Evolutionary conservation across 2,888 invertebrate genomes (phyloP), one percentile per base, ranked within the genome.

Genomic region (Drosophila robusta): DNA sequence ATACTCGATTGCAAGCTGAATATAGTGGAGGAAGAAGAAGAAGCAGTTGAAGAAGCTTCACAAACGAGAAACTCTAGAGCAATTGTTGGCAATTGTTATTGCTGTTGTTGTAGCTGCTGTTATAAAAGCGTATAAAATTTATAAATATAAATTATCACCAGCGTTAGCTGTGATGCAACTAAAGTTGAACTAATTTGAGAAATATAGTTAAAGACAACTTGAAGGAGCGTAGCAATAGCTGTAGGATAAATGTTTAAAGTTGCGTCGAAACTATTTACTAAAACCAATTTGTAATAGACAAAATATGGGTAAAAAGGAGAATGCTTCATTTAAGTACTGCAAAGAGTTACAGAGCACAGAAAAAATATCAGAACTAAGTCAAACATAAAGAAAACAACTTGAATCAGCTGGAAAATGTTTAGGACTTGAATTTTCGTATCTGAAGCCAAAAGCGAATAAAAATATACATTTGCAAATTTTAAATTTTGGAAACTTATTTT

Each of bases 71-170:
- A 26, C 26, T 55, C 22, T 3, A 47, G 1, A 44, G 11, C 41
- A 72, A 47, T 64, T 42, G 24, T 41, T 52, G 9, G 22, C 5
- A 34, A 34, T 45, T 55, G 34, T 18, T 34, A 12, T 18, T 52
- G 12, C 3, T 47, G 11, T 39, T 38, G 14, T 5, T 18, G 34
- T 12, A 3, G 1, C 41, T 12, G 22, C 26, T 51, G 29, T 34
- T 51, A 32, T 34, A 8, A 26, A 16, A 11, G 6, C 32, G 36
- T 26, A 46, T 16, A 22, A 65, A 24, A 49, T 56, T 26, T 49
- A 49, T 34, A 65, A 52, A 34, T 45, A 38, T 63, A 41, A 51
- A 51, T 56, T 55, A 62, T 39, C 41, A 14, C n/a, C 32, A 32
- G 9, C 46, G 6, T 36, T 36, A 14, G 26, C 24, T 49, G 7